Evolutionary conservation across 1,140 invertebrate genomes (phyloP).

Genomic region (Campoletis sonorensis): DNA sequence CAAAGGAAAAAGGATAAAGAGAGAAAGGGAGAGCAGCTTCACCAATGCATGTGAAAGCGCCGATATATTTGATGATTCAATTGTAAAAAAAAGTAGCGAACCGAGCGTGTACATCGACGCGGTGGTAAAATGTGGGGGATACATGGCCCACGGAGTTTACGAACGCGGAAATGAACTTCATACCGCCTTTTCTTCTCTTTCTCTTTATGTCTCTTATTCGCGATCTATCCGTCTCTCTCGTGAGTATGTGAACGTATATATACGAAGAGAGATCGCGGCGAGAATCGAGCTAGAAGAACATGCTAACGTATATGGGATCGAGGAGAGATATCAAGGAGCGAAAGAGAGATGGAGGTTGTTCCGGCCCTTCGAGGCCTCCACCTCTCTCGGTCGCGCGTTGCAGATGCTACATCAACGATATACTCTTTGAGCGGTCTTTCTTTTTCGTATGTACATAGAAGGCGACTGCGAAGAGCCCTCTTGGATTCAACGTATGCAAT

Average conservation of each 20-base stretch:
- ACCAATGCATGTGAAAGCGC: not conserved
- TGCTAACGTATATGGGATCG: constrained; percentile 12
- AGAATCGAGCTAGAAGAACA: constrained; percentile 29
- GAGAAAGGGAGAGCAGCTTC: not conserved
- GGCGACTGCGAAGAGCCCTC: not conserved
- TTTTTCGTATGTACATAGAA: constrained; percentile 26
- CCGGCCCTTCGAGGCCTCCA: constrained; percentile 28
- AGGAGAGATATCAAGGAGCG: constrained; percentile 17
- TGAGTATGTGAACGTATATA: not conserved
- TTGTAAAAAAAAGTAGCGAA: constrained; percentile 11
- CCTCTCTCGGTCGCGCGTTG: constrained; percentile 14
- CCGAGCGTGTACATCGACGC: not conserved
- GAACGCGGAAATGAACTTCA: constrained; percentile 39
- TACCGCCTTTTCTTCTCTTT: not conserved
- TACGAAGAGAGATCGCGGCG: constrained; percentile 28
- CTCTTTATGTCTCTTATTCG: not conserved
- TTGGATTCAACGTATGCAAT: not conserved
- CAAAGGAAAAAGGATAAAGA: not conserved
- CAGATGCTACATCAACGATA: constrained; percentile 54
- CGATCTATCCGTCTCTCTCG: not conserved
- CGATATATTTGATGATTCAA: constrained; percentile 32
- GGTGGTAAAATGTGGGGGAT: not conserved
- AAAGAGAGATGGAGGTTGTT: constrained; percentile 28
- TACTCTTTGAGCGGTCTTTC: constrained; percentile 17
- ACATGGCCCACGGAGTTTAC: constrained; percentile 19